Evolutionary conservation across 2,888 invertebrate genomes (phyloP).

Genomic region (Metellina segmentata): DNA sequence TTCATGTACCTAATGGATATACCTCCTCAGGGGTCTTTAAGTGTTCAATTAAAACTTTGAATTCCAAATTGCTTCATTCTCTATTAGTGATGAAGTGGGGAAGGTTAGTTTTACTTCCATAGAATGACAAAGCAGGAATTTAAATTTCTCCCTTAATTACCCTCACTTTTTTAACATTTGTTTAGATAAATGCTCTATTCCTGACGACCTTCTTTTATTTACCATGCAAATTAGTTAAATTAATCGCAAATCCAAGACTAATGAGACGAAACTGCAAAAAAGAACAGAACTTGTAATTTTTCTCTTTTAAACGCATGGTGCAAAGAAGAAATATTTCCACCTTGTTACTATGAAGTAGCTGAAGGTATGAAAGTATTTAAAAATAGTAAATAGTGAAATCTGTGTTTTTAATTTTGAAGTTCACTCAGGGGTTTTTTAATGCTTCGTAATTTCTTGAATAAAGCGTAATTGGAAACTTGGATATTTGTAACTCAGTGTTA

Average conservation of each 20-base stretch:
- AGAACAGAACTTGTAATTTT: not conserved
- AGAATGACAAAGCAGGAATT: not conserved
- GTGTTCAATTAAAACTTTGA: too few species aligned
- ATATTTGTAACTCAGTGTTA: too few species aligned
- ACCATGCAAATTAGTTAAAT: conserved; percentile 35
- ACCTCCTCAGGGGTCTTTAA: too few species aligned
- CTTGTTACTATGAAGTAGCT: not conserved
- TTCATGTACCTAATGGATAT: too few species aligned
- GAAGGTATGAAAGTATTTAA: not conserved
- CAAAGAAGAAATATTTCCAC: not conserved
- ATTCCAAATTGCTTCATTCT: too few species aligned
- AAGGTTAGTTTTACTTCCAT: too few species aligned
- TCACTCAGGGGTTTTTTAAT: too few species aligned
- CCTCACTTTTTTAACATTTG: not conserved
- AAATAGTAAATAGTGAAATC: not conserved
- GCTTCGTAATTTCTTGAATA: too few species aligned
- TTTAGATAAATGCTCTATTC: not conserved
- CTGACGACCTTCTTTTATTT: conserved; percentile 10
- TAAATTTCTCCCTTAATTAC: conserved; percentile 3
- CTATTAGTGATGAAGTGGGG: too few species aligned
- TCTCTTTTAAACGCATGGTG: not conserved
- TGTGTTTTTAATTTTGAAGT: not conserved
- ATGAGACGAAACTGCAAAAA: conserved; percentile 13
- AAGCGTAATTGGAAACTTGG: too few species aligned
- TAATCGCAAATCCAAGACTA: conserved; percentile 30